These are phyloP conservation scores for Coendou prehensilis DNA, from an alignment of 2,797 vertebrate species.

Conservation along the genomic window DNA sequence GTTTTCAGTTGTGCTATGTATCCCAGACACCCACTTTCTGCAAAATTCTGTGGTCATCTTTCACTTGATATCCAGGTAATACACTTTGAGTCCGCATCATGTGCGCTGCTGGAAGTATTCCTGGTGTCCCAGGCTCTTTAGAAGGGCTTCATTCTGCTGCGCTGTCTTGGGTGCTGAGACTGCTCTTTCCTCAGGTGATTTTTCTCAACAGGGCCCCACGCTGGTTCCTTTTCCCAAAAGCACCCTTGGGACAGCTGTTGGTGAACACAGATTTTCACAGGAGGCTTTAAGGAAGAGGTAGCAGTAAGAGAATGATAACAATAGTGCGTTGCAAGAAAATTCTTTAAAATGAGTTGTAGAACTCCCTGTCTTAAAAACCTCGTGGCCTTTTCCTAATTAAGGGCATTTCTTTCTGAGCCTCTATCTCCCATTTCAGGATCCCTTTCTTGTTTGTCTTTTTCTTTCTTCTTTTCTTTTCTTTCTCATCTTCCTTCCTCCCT, in stretches of 20 bases:
- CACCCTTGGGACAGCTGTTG: neutral
- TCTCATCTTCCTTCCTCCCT: too few relatives aligned
- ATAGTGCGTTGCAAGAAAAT: neutral
- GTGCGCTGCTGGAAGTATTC: neutral
- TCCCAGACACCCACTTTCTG: neutral
- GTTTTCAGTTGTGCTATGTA: neutral
- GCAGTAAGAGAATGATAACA: neutral
- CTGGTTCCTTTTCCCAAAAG: neutral
- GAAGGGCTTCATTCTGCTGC: neutral
- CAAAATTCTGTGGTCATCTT: neutral
- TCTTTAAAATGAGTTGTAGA: neutral
- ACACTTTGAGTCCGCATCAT: too few relatives aligned
- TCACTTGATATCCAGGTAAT: neutral
- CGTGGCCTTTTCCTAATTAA: neutral
- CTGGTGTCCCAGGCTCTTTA: neutral
- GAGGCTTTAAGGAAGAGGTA: neutral
- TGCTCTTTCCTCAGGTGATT: accelerated
- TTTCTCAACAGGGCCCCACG: neutral
- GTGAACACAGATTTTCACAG: neutral
- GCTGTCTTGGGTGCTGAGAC: neutral
- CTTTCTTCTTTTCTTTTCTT: too few relatives aligned
- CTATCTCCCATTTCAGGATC: neutral
- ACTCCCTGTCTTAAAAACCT: neutral
- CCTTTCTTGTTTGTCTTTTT: neutral
- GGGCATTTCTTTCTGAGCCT: neutral